phyloP scores from a whole-genome alignment of 1,140 invertebrate genomes.

The Uloborus diversus region DNA sequence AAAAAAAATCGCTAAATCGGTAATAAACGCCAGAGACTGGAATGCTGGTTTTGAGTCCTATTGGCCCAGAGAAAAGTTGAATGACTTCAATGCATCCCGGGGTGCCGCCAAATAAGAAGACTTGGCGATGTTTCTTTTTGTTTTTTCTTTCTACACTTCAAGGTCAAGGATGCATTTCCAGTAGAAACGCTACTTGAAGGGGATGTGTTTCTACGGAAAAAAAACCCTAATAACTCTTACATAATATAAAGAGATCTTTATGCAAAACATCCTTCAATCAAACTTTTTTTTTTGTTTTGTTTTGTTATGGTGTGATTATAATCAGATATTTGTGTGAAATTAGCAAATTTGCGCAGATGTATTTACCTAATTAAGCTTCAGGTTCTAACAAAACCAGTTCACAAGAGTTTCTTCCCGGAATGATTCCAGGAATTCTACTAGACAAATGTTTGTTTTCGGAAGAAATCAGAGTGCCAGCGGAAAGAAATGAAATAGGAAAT shows the following conservation, averaged over 20 bases:
- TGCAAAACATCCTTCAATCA: background rate
- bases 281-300: background rate
- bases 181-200: background rate
- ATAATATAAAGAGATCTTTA: background rate
- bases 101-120: conserved; percentile 18
- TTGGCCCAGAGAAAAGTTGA: conserved; percentile 36
- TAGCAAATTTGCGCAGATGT: background rate
- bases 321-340: background rate
- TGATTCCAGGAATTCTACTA: too few species aligned
- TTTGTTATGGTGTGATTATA: background rate
- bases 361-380: too few species aligned
- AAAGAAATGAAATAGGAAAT: too few species aligned
- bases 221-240: background rate
- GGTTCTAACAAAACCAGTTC: too few species aligned
- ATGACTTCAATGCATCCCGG: conserved; percentile 12
- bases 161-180: background rate
- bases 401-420: too few species aligned
- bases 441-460: too few species aligned
- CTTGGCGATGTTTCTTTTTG: background rate
- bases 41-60: background rate
- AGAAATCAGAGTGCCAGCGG: too few species aligned
- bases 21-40: background rate
- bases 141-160: background rate
- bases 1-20: background rate
- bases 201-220: background rate